Base-by-base conservation (phyloP, 2,113 vertebrate genomes). In the Vulpes lagopus region DNA sequence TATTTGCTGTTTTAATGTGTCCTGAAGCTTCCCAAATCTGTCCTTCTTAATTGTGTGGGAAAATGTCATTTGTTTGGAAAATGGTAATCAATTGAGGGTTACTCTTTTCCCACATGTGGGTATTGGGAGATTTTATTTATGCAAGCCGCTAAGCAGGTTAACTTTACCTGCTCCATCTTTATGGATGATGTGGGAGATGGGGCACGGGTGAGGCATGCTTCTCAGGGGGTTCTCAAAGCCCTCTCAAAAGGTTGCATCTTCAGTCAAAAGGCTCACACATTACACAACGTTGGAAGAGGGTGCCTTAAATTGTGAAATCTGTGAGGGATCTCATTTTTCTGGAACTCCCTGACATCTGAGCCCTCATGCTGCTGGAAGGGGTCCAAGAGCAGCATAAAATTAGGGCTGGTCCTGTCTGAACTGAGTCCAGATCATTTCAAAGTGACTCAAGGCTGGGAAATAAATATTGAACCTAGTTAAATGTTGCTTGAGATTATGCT, bases 391-490 rank as follows among this genome's bases (percentile, higher is more conserved):
- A 87, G 93, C 96, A 98, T 98, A 97, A 98, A 98, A 98, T 95
- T 82, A 98, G 96, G 91, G 89, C 69, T 95, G 86, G 97, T 94
- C 91, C 97, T 97, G 91, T 96, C 97, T 97, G 97, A 98, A 97
- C 89, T 76, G 96, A 97, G 87, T 94, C 96, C 96, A 98, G 96
- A 97, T 98, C 96, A 95, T 98, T 98, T 98, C 98, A 98, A 98
- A 98, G 96, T 97, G 97, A 98, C 93, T 97, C 93, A 98, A 92
- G 95, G 95, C 95, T 94, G 93, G 89, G 98, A 97, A 98, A 98
- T 98, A 98, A 98, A 98, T 98, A 98, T 95, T 98, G 97, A 98
- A 97, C 96, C 97, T 98, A 98, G 98, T 98, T 98, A 98, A 98
- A 97, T 96, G 95, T 97, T 97, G 98, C 98, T 97, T 98, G 97